A percentile compares a stretch with the other conserved stretches of the same genome.
Evolutionary conservation across 2,888 invertebrate genomes (phyloP).

Genomic region (Adelognathus sp.): DNA sequence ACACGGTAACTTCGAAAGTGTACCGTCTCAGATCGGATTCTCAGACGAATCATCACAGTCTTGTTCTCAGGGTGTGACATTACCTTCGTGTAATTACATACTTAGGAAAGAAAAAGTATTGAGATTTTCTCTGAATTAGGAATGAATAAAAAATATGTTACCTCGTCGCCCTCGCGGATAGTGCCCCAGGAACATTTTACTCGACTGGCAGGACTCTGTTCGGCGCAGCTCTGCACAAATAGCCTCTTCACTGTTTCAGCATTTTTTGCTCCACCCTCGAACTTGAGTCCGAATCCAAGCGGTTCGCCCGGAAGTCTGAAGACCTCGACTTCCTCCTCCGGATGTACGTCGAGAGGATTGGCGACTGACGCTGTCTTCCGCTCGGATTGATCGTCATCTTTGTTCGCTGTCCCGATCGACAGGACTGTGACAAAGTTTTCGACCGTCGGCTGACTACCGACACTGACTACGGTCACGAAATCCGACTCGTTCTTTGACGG

Average conservation of each 20-base stretch:
- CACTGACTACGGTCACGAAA: conserved; percentile 85
- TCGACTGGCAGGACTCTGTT: conserved; percentile 93
- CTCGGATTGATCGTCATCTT: conserved; percentile 62
- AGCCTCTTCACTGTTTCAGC: conserved; percentile 91
- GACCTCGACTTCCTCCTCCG: conserved; percentile 89
- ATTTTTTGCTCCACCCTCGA: conserved; percentile 94
- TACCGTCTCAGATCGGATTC: no score
- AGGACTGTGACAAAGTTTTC: conserved; percentile 85
- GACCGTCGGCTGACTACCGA: conserved; percentile 77
- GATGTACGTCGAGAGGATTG: conserved; percentile 74
- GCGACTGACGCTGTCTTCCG: conserved; percentile 5
- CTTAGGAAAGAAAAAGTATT: no score
- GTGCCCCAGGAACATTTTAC: conserved; percentile 92
- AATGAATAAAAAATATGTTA: conserved; percentile 41
- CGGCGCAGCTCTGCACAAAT: conserved; percentile 94
- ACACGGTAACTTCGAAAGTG: no score
- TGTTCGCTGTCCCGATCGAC: conserved; percentile 83
- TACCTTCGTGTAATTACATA: no score
- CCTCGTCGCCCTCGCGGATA: conserved; percentile 93
- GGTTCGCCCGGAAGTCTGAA: conserved; percentile 94
- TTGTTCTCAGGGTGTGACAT: no score
- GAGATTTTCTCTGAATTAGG: not conserved
- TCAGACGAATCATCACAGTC: no score
- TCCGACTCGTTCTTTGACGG: conserved; percentile 67
- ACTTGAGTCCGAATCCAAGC: conserved; percentile 94